Conservation (phyloP, 1,140 invertebrate genomes). For the Plutomurus gul region DNA sequence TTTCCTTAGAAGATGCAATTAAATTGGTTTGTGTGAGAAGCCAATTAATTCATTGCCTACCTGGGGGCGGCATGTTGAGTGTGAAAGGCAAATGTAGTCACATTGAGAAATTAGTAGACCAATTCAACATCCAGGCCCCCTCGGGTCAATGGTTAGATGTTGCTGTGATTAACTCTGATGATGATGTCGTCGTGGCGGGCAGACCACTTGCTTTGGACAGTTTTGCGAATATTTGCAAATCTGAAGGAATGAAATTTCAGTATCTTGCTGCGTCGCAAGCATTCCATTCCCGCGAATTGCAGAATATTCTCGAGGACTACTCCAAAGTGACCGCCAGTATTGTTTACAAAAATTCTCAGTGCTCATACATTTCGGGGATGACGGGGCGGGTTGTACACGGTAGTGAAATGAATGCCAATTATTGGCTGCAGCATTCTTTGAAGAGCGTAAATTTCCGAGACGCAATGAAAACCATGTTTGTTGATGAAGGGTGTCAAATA, state of each 20-base stretch:
- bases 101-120: neutral
- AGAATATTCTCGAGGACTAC: conserved; percentile 29
- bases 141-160: neutral
- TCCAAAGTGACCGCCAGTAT: neutral
- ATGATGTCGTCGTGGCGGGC: conserved; percentile 31
- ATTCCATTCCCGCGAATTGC: conserved; percentile 35
- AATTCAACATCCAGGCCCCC: neutral
- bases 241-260: neutral
- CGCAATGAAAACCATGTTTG: neutral
- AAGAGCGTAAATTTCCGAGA: neutral
- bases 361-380: conserved; percentile 20
- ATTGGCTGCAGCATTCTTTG: conserved; percentile 23
- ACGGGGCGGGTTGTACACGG: neutral
- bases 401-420: neutral
- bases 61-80: conserved; percentile 35
- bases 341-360: neutral
- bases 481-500: neutral
- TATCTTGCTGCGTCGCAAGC: conserved; percentile 3
- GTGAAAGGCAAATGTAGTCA: neutral
- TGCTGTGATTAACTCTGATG: conserved; percentile 28
- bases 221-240: neutral
- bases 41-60: conserved; percentile 6
- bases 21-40: conserved; percentile 38
- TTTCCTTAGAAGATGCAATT: conserved; percentile 32
- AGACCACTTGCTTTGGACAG: neutral